These are phyloP conservation scores for Phoxinus dragarum DNA, from an alignment of 2,797 vertebrate species.

Conservation along the genomic window DNA sequence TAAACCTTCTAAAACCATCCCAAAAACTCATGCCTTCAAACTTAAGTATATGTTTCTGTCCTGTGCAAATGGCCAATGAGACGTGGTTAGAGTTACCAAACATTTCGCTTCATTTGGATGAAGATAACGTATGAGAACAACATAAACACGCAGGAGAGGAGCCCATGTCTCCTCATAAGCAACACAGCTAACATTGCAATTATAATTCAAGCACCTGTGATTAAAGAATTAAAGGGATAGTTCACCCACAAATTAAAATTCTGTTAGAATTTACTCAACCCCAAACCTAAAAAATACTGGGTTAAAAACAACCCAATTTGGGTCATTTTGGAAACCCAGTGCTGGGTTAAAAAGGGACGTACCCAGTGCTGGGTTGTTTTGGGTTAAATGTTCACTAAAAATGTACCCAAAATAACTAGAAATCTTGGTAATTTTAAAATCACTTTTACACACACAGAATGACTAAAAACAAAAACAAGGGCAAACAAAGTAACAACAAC, in stretches of 20 bases:
- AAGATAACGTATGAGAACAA: not conserved
- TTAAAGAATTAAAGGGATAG: not conserved
- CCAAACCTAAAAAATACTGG: not conserved
- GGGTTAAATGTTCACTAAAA: not conserved
- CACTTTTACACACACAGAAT: not conserved
- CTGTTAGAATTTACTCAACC: not conserved
- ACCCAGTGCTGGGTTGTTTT: too few relatives aligned
- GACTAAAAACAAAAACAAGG: not conserved
- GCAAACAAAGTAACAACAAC: too few relatives aligned
- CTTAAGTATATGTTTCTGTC: constrained; percentile 31
- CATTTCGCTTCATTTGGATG: not conserved
- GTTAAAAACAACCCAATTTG: not conserved
- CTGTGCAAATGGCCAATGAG: not conserved
- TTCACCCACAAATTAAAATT: not conserved
- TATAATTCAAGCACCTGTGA: not conserved
- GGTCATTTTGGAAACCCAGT: not conserved
- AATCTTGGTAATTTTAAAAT: not conserved
- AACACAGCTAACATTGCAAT: not conserved
- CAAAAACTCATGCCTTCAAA: not conserved
- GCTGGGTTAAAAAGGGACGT: not conserved
- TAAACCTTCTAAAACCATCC: constrained; percentile 21
- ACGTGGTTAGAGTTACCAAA: not conserved
- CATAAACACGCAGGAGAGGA: not conserved
- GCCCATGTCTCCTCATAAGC: not conserved
- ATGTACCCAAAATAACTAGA: not conserved